Conservation (phyloP, 2,888 invertebrate species). For the Netelia fuscicornis region DNA sequence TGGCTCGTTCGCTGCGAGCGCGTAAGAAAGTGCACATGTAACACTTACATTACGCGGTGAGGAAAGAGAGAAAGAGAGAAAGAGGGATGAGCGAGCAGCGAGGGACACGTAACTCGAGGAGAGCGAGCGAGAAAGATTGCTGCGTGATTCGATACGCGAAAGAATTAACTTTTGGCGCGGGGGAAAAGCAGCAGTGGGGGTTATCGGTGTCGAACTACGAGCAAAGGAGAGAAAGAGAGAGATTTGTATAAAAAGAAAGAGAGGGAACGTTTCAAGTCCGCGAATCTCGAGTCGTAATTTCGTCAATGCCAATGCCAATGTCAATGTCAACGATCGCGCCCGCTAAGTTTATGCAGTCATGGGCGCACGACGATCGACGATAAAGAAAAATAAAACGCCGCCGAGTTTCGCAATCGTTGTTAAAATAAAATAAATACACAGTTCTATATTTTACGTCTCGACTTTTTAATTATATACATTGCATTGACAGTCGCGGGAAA, state of each 20-base stretch:
- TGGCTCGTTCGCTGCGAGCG: conserved; percentile 53
- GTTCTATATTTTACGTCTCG: neutral
- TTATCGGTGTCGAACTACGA: conserved; percentile 9
- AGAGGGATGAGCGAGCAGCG: neutral
- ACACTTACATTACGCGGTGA: conserved; percentile 79
- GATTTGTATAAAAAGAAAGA: conserved; percentile 7
- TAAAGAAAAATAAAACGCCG: conserved; percentile 17
- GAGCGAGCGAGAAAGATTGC: conserved; percentile 1
- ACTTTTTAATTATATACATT: too few relatives aligned
- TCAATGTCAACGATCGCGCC: conserved; percentile 73
- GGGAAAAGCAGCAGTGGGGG: neutral
- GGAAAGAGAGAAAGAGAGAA: conserved; percentile 24
- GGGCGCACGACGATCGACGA: neutral
- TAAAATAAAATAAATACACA: neutral
- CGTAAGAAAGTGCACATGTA: conserved; percentile 83
- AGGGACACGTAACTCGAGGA: conserved; percentile 31
- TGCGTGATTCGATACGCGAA: neutral
- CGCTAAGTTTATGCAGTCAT: neutral
- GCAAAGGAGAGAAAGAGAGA: neutral
- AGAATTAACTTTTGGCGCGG: conserved; percentile 61
- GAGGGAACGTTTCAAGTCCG: conserved; percentile 22
- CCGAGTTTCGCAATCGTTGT: conserved; percentile 1
- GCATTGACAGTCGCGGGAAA: too few relatives aligned
- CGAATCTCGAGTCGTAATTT: conserved; percentile 63
- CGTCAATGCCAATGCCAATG: conserved; percentile 77